These are phyloP conservation scores for Rhodeus uyekii DNA, from an alignment of 2,797 vertebrate species.

Conservation along the genomic window DNA sequence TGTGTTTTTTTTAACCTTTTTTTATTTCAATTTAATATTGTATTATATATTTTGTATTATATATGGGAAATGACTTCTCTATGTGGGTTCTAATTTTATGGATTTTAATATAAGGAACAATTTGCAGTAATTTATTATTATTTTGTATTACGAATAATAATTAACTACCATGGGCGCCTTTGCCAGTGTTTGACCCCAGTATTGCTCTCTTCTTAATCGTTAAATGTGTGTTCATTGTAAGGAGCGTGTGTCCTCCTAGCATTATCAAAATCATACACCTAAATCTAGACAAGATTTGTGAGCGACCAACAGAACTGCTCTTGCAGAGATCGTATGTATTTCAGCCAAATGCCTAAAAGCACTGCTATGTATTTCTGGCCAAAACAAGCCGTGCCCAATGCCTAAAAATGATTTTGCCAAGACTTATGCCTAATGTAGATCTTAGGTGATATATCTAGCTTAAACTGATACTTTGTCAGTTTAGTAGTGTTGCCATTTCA, in stretches of 20 bases:
- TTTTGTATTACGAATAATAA: conserved; percentile 67
- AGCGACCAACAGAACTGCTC: conserved; percentile 47
- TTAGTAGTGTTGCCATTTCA: conserved; percentile 58
- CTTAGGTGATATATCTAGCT: conserved; percentile 23
- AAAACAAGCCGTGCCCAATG: conserved; percentile 13
- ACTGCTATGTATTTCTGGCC: conserved; percentile 27
- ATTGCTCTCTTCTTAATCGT: conserved; percentile 72
- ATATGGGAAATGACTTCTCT: conserved; percentile 72
- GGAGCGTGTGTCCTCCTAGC: conserved; percentile 80
- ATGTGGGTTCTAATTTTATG: conserved; percentile 80
- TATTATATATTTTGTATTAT: conserved; percentile 75
- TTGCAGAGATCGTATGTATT: conserved; percentile 63
- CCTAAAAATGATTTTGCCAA: conserved; percentile 37
- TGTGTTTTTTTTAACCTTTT: conserved; percentile 80
- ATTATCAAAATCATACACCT: conserved; percentile 83
- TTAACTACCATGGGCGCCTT: conserved; percentile 74
- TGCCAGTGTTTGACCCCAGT: conserved; percentile 89
- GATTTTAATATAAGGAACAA: conserved; percentile 89
- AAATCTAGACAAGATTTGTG: conserved; percentile 59
- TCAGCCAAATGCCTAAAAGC: conserved; percentile 41
- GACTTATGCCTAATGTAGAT: conserved; percentile 27
- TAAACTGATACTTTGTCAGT: conserved; percentile 37
- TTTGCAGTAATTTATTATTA: conserved; percentile 85
- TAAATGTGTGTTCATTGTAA: conserved; percentile 60
- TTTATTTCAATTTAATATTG: conserved; percentile 71